Base-by-base conservation (phyloP, 2,797 vertebrate species). In the Scolopax rusticola region DNA sequence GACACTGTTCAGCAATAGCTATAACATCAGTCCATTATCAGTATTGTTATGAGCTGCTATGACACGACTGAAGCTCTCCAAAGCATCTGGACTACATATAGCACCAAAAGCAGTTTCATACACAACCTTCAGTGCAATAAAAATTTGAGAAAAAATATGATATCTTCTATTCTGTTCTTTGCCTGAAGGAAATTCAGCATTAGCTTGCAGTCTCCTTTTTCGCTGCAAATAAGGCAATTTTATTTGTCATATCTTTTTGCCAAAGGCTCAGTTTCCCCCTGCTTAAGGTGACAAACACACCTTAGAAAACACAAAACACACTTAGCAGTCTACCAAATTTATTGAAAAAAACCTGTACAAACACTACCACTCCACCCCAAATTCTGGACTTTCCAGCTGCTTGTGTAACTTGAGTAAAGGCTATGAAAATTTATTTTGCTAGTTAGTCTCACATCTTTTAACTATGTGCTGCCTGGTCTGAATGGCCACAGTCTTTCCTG, bases 361-460 rank as follows among this genome's bases (percentile, higher is more conserved):
- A 57, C 20, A 67, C 7, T 6, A 78, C n/a, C 15, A 59, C 0
- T 2, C 9, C 8, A 2, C 3, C 30, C 16, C 43, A 48, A 12
- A 45, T 76, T 83, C 28, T 70, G 33, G 23, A 43, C 15, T 75
- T 75, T 60, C 57, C 30, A 40, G 12, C 41, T 68, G 17, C 6
- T 27, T 74, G 6, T 43, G 45, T 59, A 36, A 82, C n/a, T 82
- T 56, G 14, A 79, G 12, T 54, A 79, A 81, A 50, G 8, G 18
- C 56, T 84, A 63, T 18, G 63, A 68, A 84, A 80, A 21, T 4
- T 41, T 48, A 48, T 41, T 63, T 80, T 57, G 40, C 5, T 60
- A 59, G 19, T 30, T n/a, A 73, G 36, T 13, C 6, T 54, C 27
- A 75, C 8, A 48, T 27, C 25, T 56, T 70, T 56, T 67, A 71